Evolutionary conservation across 2,888 invertebrate genomes (phyloP).

Genomic region (Corbicula japonica): DNA sequence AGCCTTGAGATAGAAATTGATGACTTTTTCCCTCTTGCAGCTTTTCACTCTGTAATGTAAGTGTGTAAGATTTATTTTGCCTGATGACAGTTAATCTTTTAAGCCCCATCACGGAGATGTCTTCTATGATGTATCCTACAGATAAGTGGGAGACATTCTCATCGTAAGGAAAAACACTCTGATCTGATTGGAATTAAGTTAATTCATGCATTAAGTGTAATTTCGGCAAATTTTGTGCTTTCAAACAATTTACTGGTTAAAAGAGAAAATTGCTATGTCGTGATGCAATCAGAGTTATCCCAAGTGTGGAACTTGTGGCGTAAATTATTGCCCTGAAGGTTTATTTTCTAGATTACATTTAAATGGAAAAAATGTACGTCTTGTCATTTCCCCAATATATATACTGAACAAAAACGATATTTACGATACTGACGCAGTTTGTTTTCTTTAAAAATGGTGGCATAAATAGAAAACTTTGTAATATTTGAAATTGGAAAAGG

Average conservation of each 20-base stretch:
- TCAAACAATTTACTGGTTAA: slow-evolving; percentile 70
- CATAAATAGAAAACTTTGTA: slow-evolving; percentile 25
- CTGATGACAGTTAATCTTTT: slow-evolving; percentile 70
- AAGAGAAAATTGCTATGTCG: slow-evolving; percentile 64
- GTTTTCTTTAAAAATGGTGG: slow-evolving; percentile 3
- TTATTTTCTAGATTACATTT: slow-evolving; percentile 55
- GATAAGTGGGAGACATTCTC: slow-evolving; percentile 55
- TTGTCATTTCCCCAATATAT: background rate
- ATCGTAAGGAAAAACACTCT: slow-evolving; percentile 43
- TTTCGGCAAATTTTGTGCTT: slow-evolving; percentile 66
- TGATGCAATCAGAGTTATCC: slow-evolving; percentile 60
- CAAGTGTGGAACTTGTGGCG: slow-evolving; percentile 45
- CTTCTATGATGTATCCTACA: slow-evolving; percentile 47
- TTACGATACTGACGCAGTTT: too few relatives aligned
- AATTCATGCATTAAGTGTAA: slow-evolving; percentile 70
- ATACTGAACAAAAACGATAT: background rate
- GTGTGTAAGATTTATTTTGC: slow-evolving; percentile 55
- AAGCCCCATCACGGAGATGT: slow-evolving; percentile 60
- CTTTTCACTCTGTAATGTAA: background rate
- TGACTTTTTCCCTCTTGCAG: slow-evolving; percentile 12
- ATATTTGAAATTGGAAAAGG: slow-evolving; percentile 26
- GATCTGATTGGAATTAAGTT: slow-evolving; percentile 53
- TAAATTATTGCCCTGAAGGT: slow-evolving; percentile 58
- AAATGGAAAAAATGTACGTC: slow-evolving; percentile 49
- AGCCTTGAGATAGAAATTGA: background rate